Evolutionary conservation across 2,113 vertebrate species (phyloP).

Genomic region (Lepisosteus osseus): DNA sequence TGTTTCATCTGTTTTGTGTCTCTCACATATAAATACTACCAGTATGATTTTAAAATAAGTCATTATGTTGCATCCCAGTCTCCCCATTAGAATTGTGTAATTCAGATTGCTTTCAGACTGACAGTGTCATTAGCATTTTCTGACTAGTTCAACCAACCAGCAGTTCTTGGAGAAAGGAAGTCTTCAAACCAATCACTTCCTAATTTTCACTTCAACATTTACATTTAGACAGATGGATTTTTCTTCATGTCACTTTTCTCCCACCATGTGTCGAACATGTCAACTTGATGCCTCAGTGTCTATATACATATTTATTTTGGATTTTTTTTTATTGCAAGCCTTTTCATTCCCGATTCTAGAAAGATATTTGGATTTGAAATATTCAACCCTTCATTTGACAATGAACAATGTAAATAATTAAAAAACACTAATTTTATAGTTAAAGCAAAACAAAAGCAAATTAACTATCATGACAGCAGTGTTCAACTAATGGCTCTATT

Average conservation of each 20-base stretch:
- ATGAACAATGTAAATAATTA: too few relatives aligned
- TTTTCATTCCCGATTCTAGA: background rate
- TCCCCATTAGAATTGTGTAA: background rate
- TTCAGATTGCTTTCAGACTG: background rate
- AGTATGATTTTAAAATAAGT: too few relatives aligned
- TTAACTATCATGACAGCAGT: too few relatives aligned
- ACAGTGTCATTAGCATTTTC: conserved; percentile 18
- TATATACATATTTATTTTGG: background rate
- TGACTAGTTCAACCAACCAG: conserved; percentile 17
- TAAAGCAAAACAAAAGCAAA: too few relatives aligned
- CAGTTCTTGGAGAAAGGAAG: background rate
- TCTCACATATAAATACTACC: too few relatives aligned
- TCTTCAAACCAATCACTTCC: conserved; percentile 17
- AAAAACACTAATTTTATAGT: too few relatives aligned
- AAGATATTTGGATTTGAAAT: background rate
- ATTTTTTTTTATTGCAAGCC: background rate
- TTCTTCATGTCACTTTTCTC: background rate
- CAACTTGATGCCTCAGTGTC: conserved; percentile 4
- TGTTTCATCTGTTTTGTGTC: too few relatives aligned
- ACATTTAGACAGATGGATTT: conserved; percentile 1
- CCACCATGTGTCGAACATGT: background rate
- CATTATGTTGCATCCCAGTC: background rate
- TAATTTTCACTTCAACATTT: conserved; percentile 17
- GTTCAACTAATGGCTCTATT: too few relatives aligned
- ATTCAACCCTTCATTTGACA: background rate